Conservation (phyloP, 2,888 invertebrate species). For the Ecliptopera silaceata region DNA sequence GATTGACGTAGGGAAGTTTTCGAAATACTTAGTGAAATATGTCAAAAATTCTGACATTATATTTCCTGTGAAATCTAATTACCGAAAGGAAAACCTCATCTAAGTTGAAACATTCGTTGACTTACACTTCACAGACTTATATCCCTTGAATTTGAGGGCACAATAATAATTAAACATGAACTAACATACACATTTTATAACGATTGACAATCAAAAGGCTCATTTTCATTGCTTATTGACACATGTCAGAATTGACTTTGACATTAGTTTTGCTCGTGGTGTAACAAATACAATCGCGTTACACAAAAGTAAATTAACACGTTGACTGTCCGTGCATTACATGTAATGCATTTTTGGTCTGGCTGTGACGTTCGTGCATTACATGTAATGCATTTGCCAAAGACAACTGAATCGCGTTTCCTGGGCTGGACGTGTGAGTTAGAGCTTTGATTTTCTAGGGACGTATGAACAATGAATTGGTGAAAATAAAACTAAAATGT, state of each 20-base stretch:
- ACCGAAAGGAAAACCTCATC: background rate
- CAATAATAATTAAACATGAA: constrained; percentile 3
- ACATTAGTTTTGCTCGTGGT: background rate
- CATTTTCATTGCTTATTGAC: constrained; percentile 23
- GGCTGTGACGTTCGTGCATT: too few species aligned
- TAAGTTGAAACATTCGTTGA: constrained; percentile 5
- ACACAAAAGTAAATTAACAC: background rate
- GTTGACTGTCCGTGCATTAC: too few species aligned
- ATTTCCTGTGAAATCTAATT: background rate
- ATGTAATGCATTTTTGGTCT: too few species aligned
- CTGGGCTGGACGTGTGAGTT: too few species aligned
- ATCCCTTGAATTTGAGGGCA: background rate
- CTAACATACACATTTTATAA: constrained; percentile 8
- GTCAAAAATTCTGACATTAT: background rate
- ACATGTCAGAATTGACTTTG: constrained; percentile 21
- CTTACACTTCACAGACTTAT: background rate
- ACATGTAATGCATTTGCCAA: too few species aligned
- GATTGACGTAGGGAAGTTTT: constrained; percentile 13
- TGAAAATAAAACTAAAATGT: too few species aligned
- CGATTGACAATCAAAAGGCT: constrained; percentile 18
- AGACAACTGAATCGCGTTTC: too few species aligned
- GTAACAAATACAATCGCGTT: background rate
- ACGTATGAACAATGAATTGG: too few species aligned
- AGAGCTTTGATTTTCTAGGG: too few species aligned
- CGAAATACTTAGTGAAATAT: background rate